A percentile compares a stretch with the other conserved stretches of the same genome.
phyloP scores from a whole-genome alignment of 2,888 invertebrate species.

The Elysia crispata region DNA sequence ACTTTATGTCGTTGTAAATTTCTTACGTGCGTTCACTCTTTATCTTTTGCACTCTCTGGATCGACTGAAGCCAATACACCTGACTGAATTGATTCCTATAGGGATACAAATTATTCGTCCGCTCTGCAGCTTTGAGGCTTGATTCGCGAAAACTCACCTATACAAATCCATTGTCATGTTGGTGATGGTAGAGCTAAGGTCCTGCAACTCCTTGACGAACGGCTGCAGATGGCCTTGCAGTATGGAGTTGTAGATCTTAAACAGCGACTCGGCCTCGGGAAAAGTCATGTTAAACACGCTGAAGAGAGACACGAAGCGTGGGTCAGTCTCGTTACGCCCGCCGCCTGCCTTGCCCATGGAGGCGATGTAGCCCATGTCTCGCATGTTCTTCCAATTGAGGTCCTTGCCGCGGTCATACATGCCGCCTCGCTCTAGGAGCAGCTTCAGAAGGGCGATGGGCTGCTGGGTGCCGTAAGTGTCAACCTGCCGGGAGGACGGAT shows the following conservation, averaged over 20 bases:
- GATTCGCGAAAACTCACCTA: slow-evolving; percentile 82
- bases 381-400: slow-evolving; percentile 91
- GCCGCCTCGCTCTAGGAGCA: slow-evolving; percentile 92
- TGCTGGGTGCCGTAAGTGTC: slow-evolving; percentile 95
- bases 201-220: slow-evolving; percentile 84
- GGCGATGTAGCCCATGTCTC: slow-evolving; percentile 83
- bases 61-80: too few species aligned
- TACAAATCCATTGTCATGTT: slow-evolving; percentile 89
- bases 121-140: too few species aligned
- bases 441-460: slow-evolving; percentile 93
- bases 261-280: slow-evolving; percentile 87
- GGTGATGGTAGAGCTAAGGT: slow-evolving; percentile 84
- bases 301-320: slow-evolving; percentile 94
- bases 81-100: too few species aligned
- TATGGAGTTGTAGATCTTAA: slow-evolving; percentile 90
- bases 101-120: too few species aligned
- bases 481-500: slow-evolving; percentile 77
- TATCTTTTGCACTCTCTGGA: too few species aligned
- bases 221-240: slow-evolving; percentile 86
- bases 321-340: slow-evolving; percentile 92
- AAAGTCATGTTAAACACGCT: slow-evolving; percentile 91
- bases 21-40: too few species aligned
- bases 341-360: slow-evolving; percentile 85
- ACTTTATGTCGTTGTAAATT: too few species aligned
- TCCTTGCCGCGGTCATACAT: slow-evolving; percentile 93